Conservation (phyloP, 2,888 invertebrate genomes). For the Oegoconia quadripuncta region DNA sequence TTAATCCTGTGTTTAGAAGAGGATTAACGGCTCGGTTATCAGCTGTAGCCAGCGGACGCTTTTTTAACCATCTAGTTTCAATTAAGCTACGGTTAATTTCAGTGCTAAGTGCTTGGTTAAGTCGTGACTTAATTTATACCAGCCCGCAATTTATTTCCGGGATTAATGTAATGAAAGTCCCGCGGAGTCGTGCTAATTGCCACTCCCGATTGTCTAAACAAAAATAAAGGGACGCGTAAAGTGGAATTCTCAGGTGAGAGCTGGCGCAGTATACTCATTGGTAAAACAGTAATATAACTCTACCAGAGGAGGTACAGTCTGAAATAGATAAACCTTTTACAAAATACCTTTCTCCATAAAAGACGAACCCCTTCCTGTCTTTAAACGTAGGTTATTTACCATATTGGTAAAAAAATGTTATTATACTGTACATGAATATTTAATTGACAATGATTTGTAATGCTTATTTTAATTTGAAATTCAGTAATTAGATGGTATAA, state of each 20-base stretch:
- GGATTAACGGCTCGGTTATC: conserved; percentile 59
- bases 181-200: conserved; percentile 56
- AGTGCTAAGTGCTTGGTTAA: conserved; percentile 66
- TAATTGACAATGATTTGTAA: too few species aligned
- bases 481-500: too few species aligned
- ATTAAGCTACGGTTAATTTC: conserved; percentile 71
- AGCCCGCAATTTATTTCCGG: conserved; percentile 62
- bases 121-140: conserved; percentile 68
- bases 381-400: too few species aligned
- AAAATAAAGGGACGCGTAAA: conserved; percentile 37
- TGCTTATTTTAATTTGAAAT: too few species aligned
- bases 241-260: conserved; percentile 13
- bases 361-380: too few species aligned
- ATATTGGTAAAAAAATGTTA: too few species aligned
- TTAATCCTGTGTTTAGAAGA: conserved; percentile 61
- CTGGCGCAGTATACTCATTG: too few species aligned
- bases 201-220: conserved; percentile 64
- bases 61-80: conserved; percentile 69
- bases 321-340: too few species aligned
- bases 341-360: too few species aligned
- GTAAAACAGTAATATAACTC: too few species aligned
- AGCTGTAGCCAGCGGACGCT: conserved; percentile 41
- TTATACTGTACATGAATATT: too few species aligned
- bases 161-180: conserved; percentile 68
- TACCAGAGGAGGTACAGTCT: too few species aligned